These are phyloP conservation scores for Microctonus aethiopoides DNA, from an alignment of 2,888 invertebrate genomes.

Conservation along the genomic window DNA sequence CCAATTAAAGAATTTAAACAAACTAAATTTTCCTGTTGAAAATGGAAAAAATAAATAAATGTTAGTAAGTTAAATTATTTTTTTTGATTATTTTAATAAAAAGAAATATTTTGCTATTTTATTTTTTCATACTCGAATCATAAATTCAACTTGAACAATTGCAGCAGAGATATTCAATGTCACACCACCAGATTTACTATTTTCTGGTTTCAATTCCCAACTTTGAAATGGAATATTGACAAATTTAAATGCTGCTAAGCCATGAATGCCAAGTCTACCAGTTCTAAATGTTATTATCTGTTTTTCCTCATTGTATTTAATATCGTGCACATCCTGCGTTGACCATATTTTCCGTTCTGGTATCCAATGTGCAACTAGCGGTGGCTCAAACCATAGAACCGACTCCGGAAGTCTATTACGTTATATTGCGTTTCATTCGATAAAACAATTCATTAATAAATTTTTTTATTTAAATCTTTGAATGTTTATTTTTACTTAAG, in stretches of 20 bases:
- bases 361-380: constrained; percentile 81
- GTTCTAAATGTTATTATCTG: constrained; percentile 81
- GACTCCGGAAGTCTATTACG: constrained; percentile 73
- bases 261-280: constrained; percentile 74
- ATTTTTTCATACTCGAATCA: constrained; percentile 63
- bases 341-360: constrained; percentile 73
- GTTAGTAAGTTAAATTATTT: no score
- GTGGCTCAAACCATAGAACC: constrained; percentile 84
- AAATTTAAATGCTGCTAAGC: constrained; percentile 79
- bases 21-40: constrained; percentile 63
- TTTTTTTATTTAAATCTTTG: background rate
- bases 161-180: constrained; percentile 71
- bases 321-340: constrained; percentile 78
- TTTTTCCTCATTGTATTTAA: constrained; percentile 88
- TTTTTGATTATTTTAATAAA: constrained; percentile 2
- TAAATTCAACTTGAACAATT: constrained; percentile 71
- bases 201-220: constrained; percentile 83
- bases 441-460: constrained; percentile 7
- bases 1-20: constrained; percentile 63
- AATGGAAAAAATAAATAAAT: background rate
- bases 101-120: background rate
- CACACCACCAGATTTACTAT: constrained; percentile 66
- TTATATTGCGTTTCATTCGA: background rate
- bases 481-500: constrained; percentile 72
- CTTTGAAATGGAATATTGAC: constrained; percentile 87